A percentile compares a stretch with the other conserved stretches of the same genome.
These are phyloP conservation scores for Brachymystax lenok DNA, from an alignment of 2,797 vertebrate genomes.

Conservation along the genomic window DNA sequence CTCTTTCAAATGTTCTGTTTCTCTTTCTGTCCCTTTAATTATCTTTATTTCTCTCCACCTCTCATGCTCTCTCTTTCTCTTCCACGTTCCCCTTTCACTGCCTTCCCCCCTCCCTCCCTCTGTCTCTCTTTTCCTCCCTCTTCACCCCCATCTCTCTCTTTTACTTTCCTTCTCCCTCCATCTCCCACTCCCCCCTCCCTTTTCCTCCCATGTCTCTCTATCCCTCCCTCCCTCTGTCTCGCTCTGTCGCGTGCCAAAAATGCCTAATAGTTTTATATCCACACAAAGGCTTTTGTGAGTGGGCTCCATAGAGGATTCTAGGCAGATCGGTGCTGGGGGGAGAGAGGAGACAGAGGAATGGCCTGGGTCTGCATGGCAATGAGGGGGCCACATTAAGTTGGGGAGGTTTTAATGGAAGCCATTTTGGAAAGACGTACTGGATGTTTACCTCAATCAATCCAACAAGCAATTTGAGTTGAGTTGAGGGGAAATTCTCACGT, in stretches of 20 bases:
- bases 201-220: background rate
- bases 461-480: background rate
- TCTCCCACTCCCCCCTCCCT: slow-evolving; percentile 25
- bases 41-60: background rate
- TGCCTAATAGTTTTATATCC: slow-evolving; percentile 66
- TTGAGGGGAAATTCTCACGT: background rate
- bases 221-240: background rate
- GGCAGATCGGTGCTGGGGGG: slow-evolving; percentile 38
- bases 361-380: slow-evolving; percentile 55
- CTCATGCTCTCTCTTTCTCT: slow-evolving; percentile 40
- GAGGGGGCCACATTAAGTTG: slow-evolving; percentile 41
- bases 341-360: slow-evolving; percentile 36
- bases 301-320: slow-evolving; percentile 54
- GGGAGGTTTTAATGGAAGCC: slow-evolving; percentile 36
- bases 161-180: background rate
- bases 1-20: background rate
- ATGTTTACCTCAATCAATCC: slow-evolving; percentile 23
- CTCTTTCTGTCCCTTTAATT: background rate
- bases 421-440: slow-evolving; percentile 37
- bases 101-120: background rate
- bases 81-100: slow-evolving; percentile 12
- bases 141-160: too few relatives aligned
- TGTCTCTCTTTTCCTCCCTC: too few relatives aligned
- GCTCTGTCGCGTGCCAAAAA: slow-evolving; percentile 48
- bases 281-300: slow-evolving; percentile 69